Evolutionary conservation across 1,140 invertebrate genomes (phyloP).

Genomic region (Protaetia brevitarsis): DNA sequence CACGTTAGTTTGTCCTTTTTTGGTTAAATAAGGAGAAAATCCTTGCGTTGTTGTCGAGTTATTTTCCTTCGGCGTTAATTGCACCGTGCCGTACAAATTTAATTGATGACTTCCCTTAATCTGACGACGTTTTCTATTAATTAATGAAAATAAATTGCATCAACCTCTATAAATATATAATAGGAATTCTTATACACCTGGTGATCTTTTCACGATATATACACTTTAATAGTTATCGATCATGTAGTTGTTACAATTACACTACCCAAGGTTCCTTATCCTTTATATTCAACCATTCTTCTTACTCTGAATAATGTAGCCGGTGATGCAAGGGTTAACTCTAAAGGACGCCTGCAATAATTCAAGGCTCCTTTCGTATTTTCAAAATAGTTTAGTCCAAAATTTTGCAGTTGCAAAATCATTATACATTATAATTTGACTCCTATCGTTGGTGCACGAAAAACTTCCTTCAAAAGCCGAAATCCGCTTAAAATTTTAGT

Average conservation of each 20-base stretch:
- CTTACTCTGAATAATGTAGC: too few relatives aligned
- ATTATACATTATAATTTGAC: too few relatives aligned
- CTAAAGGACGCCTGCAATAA: too few relatives aligned
- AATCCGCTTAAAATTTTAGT: too few relatives aligned
- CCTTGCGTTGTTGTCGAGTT: neutral
- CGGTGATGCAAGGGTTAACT: too few relatives aligned
- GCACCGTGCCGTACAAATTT: neutral
- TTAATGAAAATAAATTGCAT: neutral
- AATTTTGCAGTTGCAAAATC: too few relatives aligned
- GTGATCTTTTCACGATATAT: neutral
- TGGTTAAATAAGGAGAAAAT: neutral
- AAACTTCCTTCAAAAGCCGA: too few relatives aligned
- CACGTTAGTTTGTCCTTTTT: neutral
- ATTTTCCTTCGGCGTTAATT: neutral
- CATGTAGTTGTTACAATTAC: neutral
- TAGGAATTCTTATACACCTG: neutral
- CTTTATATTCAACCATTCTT: too few relatives aligned
- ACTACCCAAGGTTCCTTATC: too few relatives aligned
- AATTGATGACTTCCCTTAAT: neutral
- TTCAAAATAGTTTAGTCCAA: too few relatives aligned
- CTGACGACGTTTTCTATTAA: neutral
- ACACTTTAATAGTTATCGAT: neutral
- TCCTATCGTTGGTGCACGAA: too few relatives aligned
- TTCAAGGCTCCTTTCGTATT: too few relatives aligned
- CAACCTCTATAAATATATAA: neutral